Evolutionary conservation across 1,140 invertebrate genomes (phyloP).

Genomic region (Megathymus violae): DNA sequence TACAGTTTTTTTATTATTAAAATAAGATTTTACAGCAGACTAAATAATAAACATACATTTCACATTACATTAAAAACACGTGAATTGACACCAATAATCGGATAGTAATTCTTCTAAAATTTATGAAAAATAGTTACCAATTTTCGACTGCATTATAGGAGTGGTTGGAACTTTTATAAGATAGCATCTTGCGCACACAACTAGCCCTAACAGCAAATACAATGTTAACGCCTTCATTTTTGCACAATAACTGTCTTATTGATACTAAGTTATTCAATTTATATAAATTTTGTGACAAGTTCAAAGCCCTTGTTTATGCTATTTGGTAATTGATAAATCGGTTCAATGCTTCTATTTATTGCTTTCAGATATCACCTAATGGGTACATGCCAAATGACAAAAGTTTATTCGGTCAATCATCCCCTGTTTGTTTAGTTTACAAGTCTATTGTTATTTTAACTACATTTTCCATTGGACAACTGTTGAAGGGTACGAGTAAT

Average conservation of each 20-base stretch:
- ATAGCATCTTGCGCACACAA: conserved; percentile 45
- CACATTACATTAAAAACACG: too few relatives aligned
- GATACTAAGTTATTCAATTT: conserved; percentile 33
- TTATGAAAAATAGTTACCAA: conserved; percentile 52
- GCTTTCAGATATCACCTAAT: conserved; percentile 39
- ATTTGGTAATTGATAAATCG: conserved; percentile 42
- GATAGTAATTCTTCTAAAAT: too few relatives aligned
- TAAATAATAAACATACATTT: too few relatives aligned
- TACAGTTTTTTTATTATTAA: too few relatives aligned
- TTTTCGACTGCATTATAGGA: conserved; percentile 28
- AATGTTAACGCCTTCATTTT: conserved; percentile 64
- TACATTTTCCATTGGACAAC: too few relatives aligned
- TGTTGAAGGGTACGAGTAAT: too few relatives aligned
- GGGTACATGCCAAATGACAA: conserved; percentile 41
- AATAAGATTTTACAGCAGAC: too few relatives aligned
- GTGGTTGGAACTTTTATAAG: conserved; percentile 64
- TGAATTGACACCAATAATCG: too few relatives aligned
- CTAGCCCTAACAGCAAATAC: conserved; percentile 39
- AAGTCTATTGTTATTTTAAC: too few relatives aligned
- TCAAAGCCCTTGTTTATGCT: conserved; percentile 39
- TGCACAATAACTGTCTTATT: conserved; percentile 33
- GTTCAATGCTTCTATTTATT: conserved; percentile 50
- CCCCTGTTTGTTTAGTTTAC: conserved; percentile 3
- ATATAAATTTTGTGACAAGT: conserved; percentile 41
- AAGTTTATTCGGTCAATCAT: conserved; percentile 46